phyloP scores from a whole-genome alignment of 2,113 vertebrate genomes.

The Parotia lawesii region DNA sequence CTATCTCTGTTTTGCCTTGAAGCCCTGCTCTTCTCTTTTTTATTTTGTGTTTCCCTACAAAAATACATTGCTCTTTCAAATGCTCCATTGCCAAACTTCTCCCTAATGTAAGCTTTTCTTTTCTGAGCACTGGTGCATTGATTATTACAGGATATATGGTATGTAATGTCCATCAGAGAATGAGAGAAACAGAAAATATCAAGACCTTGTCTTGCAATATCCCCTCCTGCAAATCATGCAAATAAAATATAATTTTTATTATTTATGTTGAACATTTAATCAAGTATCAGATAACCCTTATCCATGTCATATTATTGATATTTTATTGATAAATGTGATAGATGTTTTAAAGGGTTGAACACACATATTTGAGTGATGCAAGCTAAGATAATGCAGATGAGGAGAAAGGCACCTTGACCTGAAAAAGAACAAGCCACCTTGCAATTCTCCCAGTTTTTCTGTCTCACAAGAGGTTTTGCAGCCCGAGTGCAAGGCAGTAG shows the following conservation, averaged over 20 bases:
- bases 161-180: background rate
- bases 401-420: background rate
- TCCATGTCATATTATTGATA: background rate
- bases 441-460: background rate
- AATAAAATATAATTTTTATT: background rate
- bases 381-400: background rate
- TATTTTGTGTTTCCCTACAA: background rate
- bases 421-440: background rate
- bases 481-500: background rate
- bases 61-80: slow-evolving; percentile 10
- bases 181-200: background rate
- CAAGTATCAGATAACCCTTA: background rate
- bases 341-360: background rate
- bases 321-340: background rate
- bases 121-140: background rate
- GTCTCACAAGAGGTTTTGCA: background rate
- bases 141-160: background rate
- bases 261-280: background rate
- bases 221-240: background rate
- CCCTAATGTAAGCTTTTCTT: background rate
- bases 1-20: slow-evolving; percentile 25
- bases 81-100: background rate
- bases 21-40: background rate
- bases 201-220: background rate
- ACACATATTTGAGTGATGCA: background rate